Evolutionary conservation across 2,113 vertebrate species (phyloP), one percentile per base, ranked within the genome.

Genomic region (Dascyllus trimaculatus): DNA sequence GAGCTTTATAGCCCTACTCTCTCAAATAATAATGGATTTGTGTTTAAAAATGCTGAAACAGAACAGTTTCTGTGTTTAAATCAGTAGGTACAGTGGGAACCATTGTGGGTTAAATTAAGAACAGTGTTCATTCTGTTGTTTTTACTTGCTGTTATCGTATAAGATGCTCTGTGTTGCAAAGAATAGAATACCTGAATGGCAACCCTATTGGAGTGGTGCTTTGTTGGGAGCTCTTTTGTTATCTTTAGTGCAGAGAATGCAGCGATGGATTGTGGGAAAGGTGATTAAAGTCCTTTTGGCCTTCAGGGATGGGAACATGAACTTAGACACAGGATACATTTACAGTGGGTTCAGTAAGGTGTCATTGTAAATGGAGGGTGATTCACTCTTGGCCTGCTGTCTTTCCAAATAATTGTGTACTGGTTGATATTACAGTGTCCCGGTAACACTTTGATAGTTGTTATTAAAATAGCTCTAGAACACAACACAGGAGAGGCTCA

Each of bases 161-260:
- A 76, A 78, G 75, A 81, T 3, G 5, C 46, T 54, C 13, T 45
- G 18, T 26, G 51, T 24, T 72, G 3, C 22, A 71, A 8, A 73
- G 72, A 88, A 87, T 78, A 80, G 68, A 85, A 89, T 76, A 85
- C 81, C 75, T 84, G 79, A 76, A 80, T 78, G 74, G 66, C 59
- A 79, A 68, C 76, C 67, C 59, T 45, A 48, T 80, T 59, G 53
- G 40, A 81, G 63, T 79, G 17, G 2, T 17, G 75, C 82, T 88
- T 83, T 88, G 88, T 87, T 73, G 29, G 72, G 85, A 78, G 78
- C 68, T 86, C 89, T 81, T 89, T 94, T 92, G 87, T 89, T 84
- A 48, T 61, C 78, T 78, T 58, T 77, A 61, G 77, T 89, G 64
- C 85, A 80, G 73, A 85, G 78, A 89, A 58, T 62, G 71, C 80